Evolutionary conservation across 2,797 vertebrate genomes (phyloP).

Genomic region (Pelochelys cantorii): DNA sequence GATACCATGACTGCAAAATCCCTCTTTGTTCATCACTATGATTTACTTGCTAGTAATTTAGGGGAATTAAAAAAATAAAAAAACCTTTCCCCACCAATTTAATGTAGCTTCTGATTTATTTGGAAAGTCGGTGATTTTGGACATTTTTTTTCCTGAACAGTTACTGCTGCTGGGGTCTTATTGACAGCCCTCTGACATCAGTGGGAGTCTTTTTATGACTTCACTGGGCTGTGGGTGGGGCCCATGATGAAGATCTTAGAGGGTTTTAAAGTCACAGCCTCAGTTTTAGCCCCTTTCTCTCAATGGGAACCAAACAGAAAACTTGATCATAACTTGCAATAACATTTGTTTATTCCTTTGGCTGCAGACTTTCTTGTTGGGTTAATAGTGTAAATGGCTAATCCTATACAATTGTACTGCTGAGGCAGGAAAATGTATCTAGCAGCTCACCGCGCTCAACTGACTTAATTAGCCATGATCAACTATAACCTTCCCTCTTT

Average conservation of each 20-base stretch:
- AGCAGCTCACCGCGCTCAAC: background rate
- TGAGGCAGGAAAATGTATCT: background rate
- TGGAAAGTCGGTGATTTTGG: background rate
- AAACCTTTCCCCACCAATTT: slow-evolving; percentile 30
- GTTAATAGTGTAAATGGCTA: slow-evolving; percentile 27
- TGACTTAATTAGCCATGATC: background rate
- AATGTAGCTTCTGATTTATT: slow-evolving; percentile 1
- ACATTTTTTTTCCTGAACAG: background rate
- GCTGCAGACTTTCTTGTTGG: slow-evolving; percentile 50
- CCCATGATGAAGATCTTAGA: background rate
- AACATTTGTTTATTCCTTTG: slow-evolving; percentile 24
- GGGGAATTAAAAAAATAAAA: slow-evolving; percentile 61
- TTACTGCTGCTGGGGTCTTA: background rate
- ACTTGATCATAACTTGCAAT: background rate
- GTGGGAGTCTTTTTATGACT: background rate
- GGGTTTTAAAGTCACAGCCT: background rate
- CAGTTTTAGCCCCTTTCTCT: background rate
- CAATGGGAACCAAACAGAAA: slow-evolving; percentile 3
- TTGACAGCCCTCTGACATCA: background rate
- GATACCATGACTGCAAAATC: slow-evolving; percentile 41
- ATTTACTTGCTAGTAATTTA: slow-evolving; percentile 55
- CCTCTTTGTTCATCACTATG: slow-evolving; percentile 26
- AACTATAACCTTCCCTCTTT: background rate
- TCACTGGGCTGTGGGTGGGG: background rate
- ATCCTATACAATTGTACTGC: background rate